A percentile compares a stretch with the other conserved stretches of the same genome.
Conservation (phyloP, 2,888 invertebrate species). For the Mimachlamys varia region DNA sequence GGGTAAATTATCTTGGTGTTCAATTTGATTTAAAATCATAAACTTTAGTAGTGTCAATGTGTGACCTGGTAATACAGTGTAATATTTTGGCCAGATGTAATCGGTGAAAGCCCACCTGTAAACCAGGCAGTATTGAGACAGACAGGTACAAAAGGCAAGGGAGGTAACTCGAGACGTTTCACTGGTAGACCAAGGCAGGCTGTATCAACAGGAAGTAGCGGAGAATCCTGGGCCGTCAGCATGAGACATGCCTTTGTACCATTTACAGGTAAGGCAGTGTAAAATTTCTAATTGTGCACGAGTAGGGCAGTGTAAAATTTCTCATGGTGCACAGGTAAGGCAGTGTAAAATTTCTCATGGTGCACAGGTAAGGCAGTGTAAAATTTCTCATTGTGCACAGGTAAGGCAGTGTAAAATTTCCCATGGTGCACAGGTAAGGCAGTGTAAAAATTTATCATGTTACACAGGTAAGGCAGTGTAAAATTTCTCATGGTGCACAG, state of each 20-base stretch:
- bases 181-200: conserved; percentile 54
- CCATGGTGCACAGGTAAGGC: too few relatives aligned
- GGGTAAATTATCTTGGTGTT: too few relatives aligned
- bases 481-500: too few relatives aligned
- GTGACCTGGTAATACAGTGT: background rate
- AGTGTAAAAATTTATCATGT: too few relatives aligned
- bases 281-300: background rate
- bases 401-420: too few relatives aligned
- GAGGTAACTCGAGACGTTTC: conserved; percentile 58
- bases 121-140: conserved; percentile 38
- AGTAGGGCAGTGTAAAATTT: background rate
- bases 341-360: too few relatives aligned
- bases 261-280: conserved; percentile 73
- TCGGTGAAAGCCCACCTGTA: conserved; percentile 69
- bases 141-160: conserved; percentile 49
- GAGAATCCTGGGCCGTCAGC: conserved; percentile 71
- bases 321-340: too few relatives aligned
- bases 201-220: conserved; percentile 38
- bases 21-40: background rate
- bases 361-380: too few relatives aligned
- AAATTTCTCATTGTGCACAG: too few relatives aligned
- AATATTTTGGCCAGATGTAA: conserved; percentile 57
- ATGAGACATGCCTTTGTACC: conserved; percentile 81
- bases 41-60: background rate
- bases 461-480: too few relatives aligned